These are phyloP conservation scores for Fulmarus glacialis DNA, from an alignment of 2,113 vertebrate genomes.

Conservation along the genomic window DNA sequence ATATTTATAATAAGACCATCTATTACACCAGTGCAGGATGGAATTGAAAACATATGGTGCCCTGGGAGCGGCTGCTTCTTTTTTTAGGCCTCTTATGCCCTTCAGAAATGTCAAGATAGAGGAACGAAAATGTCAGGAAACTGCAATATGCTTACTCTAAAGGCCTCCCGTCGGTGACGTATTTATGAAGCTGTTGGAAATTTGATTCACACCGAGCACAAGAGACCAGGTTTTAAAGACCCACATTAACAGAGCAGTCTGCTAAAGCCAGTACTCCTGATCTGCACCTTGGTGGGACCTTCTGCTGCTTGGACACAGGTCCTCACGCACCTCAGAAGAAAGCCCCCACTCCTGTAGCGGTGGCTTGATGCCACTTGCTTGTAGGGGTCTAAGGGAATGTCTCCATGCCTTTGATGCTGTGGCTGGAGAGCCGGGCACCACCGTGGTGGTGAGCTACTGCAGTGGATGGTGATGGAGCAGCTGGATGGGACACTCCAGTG, in stretches of 20 bases:
- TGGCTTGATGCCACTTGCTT: neutral
- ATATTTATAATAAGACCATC: constrained; percentile 50
- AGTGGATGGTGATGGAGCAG: neutral
- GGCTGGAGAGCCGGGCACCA: accelerated
- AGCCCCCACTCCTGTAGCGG: neutral
- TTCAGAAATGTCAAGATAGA: constrained; percentile 76
- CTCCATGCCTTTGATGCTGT: neutral
- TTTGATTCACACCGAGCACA: neutral
- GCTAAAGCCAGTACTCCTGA: neutral
- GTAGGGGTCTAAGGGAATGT: neutral
- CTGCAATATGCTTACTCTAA: constrained; percentile 58
- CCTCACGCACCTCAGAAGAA: neutral
- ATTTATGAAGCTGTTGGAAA: constrained; percentile 62
- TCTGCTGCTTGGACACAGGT: neutral
- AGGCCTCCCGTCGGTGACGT: constrained; percentile 21
- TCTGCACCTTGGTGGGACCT: neutral
- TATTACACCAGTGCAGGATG: constrained; percentile 36
- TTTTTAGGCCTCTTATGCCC: constrained; percentile 70
- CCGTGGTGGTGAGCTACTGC: accelerated
- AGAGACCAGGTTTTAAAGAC: neutral
- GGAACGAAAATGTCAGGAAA: constrained; percentile 77
- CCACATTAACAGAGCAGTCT: neutral
- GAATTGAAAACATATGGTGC: constrained; percentile 75
- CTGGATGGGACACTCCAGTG: neutral
- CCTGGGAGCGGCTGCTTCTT: constrained; percentile 61